Conservation (phyloP, 2,113 vertebrate species). For the Natator depressus region DNA sequence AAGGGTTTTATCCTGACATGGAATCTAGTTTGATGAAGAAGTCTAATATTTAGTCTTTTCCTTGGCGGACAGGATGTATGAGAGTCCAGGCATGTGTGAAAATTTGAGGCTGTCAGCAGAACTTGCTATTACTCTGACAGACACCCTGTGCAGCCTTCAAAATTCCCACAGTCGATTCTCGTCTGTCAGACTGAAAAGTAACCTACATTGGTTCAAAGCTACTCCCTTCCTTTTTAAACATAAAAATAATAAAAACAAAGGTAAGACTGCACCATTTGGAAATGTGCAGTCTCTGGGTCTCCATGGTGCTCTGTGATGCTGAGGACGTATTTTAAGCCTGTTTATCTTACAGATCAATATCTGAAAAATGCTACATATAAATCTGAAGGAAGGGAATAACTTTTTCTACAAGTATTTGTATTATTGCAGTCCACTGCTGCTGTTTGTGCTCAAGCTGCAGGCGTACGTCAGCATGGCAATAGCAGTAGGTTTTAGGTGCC, state of each 20-base stretch:
- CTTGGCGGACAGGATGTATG: background rate
- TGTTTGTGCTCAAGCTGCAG: constrained; percentile 10
- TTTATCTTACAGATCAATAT: constrained; percentile 49
- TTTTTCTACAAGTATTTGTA: constrained; percentile 40
- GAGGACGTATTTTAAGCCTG: constrained; percentile 53
- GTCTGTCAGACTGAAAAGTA: constrained; percentile 49
- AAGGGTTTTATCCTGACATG: background rate
- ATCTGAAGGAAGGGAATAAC: constrained; percentile 72
- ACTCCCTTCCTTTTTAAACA: background rate
- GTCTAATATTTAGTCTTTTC: background rate
- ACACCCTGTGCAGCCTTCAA: constrained; percentile 56
- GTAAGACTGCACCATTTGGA: constrained; percentile 12
- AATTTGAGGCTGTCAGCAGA: constrained; percentile 57
- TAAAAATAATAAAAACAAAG: background rate
- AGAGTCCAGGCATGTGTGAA: background rate
- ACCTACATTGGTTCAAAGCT: background rate
- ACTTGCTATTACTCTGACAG: constrained; percentile 36
- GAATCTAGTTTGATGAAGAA: background rate
- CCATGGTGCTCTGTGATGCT: background rate
- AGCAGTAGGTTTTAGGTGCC: background rate
- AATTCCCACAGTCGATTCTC: constrained; percentile 36
- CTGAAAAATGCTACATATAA: constrained; percentile 58
- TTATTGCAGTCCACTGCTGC: constrained; percentile 49
- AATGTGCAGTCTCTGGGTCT: constrained; percentile 8
- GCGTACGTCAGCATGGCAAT: rapidly evolving